phyloP scores from a whole-genome alignment of 1,140 invertebrate species.

The Muscidifurax raptorellus region DNA sequence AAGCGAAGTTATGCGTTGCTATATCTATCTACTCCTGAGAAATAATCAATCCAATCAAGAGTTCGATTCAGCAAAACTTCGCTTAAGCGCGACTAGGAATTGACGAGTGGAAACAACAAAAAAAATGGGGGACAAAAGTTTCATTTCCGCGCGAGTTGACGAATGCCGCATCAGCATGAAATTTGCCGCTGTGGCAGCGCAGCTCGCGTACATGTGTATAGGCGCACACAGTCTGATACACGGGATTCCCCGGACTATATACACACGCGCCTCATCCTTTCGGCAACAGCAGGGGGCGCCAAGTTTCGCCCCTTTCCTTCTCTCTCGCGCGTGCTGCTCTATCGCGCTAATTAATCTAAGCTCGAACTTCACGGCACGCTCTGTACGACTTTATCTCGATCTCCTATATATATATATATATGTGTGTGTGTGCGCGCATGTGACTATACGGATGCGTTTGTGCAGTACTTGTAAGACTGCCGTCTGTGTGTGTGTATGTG shows the following conservation, averaged over 20 bases:
- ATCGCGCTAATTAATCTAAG: conserved; percentile 31
- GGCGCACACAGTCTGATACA: neutral
- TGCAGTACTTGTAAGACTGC: neutral
- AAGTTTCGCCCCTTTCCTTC: conserved; percentile 30
- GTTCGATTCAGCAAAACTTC: neutral
- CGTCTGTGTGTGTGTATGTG: no score
- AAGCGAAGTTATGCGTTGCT: neutral
- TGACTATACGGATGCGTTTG: neutral
- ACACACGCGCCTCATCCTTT: neutral
- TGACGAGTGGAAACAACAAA: neutral
- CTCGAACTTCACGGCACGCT: conserved; percentile 10
- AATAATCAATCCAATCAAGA: neutral
- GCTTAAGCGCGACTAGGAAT: neutral
- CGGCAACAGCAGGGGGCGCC: neutral
- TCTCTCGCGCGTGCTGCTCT: neutral
- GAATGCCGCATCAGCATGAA: neutral
- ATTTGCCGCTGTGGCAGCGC: conserved; percentile 3
- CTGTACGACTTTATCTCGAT: conserved; percentile 27
- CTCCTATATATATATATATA: neutral
- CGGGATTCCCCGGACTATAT: neutral
- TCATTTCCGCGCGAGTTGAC: neutral
- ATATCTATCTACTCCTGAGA: no score
- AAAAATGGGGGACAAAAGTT: conserved; percentile 8
- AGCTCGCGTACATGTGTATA: neutral
- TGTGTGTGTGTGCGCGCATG: neutral